Evolutionary conservation across 2,797 vertebrate species (phyloP).

Genomic region (Acrossocheilus fasciatus): DNA sequence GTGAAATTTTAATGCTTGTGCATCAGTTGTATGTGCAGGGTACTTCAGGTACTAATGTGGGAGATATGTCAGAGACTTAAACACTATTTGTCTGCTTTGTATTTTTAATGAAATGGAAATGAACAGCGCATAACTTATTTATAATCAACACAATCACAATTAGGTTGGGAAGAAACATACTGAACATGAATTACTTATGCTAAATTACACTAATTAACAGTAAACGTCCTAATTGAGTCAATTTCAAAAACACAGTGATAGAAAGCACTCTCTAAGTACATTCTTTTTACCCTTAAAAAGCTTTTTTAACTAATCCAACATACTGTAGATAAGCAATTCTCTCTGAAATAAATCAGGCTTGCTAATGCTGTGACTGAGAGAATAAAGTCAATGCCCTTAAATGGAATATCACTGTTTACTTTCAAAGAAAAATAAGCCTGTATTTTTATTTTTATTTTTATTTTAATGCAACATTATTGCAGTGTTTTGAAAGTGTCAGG

Average conservation of each 20-base stretch:
- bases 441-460: background rate
- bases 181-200: background rate
- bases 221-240: background rate
- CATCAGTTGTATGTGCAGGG: background rate
- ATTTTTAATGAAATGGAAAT: constrained; percentile 19
- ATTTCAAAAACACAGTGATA: constrained; percentile 5
- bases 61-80: background rate
- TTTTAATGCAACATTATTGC: background rate
- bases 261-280: background rate
- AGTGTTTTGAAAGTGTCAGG: background rate
- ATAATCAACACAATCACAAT: constrained; percentile 20
- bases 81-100: constrained; percentile 7
- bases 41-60: background rate
- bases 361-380: background rate
- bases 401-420: background rate
- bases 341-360: background rate
- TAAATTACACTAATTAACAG: constrained; percentile 28
- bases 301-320: background rate
- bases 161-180: constrained; percentile 11
- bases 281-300: background rate
- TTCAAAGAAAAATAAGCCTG: constrained; percentile 1
- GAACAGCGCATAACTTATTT: constrained; percentile 4
- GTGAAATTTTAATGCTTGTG: background rate
- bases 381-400: background rate
- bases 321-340: background rate